phyloP scores from a whole-genome alignment of 2,797 vertebrate genomes.

The Enteromius treurensis region DNA sequence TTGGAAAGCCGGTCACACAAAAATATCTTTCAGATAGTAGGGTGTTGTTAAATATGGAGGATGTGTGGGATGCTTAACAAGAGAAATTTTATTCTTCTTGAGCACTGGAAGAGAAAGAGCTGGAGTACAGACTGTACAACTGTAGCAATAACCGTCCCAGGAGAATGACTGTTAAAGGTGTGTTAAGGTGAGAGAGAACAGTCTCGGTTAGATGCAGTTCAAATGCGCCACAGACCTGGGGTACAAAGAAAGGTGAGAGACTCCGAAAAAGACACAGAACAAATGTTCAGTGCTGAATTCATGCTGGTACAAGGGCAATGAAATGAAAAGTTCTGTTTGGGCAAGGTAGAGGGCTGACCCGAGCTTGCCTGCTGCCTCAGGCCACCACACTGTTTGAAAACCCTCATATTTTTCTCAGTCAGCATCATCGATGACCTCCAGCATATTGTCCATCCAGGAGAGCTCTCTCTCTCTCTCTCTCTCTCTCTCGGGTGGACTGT shows the following conservation, averaged over 20 bases:
- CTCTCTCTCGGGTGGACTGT: neutral
- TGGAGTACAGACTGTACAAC: slow-evolving; percentile 21
- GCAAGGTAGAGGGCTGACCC: slow-evolving; percentile 53
- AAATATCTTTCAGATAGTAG: neutral
- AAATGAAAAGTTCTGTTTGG: slow-evolving; percentile 57
- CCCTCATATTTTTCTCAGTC: slow-evolving; percentile 58
- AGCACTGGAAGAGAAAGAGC: slow-evolving; percentile 17
- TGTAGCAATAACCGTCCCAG: slow-evolving; percentile 45
- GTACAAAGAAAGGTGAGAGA: slow-evolving; percentile 39
- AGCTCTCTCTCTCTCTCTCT: neutral
- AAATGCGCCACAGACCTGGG: slow-evolving; percentile 45
- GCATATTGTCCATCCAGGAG: slow-evolving; percentile 32
- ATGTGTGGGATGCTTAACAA: neutral
- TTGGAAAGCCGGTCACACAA: neutral
- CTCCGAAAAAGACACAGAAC: slow-evolving; percentile 46
- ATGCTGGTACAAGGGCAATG: slow-evolving; percentile 54
- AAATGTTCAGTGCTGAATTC: slow-evolving; percentile 44
- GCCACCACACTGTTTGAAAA: slow-evolving; percentile 47
- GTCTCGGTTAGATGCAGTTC: slow-evolving; percentile 41
- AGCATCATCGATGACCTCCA: slow-evolving; percentile 57
- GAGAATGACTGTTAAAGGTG: slow-evolving; percentile 54
- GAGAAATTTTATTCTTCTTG: slow-evolving; percentile 22
- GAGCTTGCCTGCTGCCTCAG: slow-evolving; percentile 50
- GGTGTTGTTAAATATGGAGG: slow-evolving; percentile 1
- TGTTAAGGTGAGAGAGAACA: slow-evolving; percentile 54